Evolutionary conservation across 2,113 vertebrate species (phyloP).

Genomic region (Serilophus lunatus): DNA sequence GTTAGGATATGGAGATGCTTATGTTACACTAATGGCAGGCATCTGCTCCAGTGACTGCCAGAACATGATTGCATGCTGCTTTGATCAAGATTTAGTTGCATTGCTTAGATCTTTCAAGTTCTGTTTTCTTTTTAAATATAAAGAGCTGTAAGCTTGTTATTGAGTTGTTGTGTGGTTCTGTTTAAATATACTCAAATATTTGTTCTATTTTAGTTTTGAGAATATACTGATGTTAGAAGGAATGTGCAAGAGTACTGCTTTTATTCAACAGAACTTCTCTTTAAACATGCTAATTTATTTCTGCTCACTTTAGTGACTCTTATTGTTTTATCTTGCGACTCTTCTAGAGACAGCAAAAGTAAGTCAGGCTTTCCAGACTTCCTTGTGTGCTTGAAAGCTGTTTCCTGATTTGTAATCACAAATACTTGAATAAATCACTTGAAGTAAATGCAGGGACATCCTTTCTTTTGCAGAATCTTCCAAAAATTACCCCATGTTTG

Average conservation of each 20-base stretch:
- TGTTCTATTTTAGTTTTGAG: slow-evolving; percentile 1
- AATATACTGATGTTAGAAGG: not conserved
- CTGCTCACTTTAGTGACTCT: not conserved
- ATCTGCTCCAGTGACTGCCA: not conserved
- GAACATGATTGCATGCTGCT: slow-evolving; percentile 1
- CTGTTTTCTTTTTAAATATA: not conserved
- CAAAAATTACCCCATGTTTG: no score
- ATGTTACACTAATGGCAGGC: slow-evolving; percentile 4
- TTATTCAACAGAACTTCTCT: not conserved
- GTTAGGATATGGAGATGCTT: slow-evolving; percentile 3
- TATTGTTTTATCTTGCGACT: not conserved
- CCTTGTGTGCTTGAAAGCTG: not conserved
- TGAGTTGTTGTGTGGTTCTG: slow-evolving; percentile 19
- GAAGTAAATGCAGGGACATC: not conserved
- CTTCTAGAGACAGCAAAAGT: not conserved
- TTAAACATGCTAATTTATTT: not conserved
- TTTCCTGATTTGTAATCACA: not conserved
- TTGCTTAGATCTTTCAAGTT: slow-evolving; percentile 26
- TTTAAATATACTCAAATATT: slow-evolving; percentile 40
- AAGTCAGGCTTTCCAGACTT: not conserved
- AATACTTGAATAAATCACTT: not conserved
- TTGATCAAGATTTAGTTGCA: slow-evolving; percentile 15
- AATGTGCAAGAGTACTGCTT: not conserved
- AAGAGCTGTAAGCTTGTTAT: not conserved
- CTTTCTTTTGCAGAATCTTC: not conserved